phyloP scores from a whole-genome alignment of 1,140 invertebrate genomes.

The Yoshiicerus persimilis region DNA sequence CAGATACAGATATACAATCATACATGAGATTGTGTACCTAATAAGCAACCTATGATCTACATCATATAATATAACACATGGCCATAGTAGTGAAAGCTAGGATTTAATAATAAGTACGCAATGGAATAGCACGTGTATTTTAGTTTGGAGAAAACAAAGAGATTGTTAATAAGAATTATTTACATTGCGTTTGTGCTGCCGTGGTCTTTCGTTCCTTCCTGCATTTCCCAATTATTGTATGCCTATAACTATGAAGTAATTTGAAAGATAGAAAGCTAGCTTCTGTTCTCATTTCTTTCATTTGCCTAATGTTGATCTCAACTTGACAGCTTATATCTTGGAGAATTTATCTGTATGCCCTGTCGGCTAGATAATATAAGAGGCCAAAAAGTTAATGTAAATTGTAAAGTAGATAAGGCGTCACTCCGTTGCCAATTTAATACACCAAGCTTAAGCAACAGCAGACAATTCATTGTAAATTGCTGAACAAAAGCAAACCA shows the following conservation, averaged over 20 bases:
- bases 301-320: not conserved
- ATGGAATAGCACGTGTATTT: not conserved
- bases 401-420: too few species aligned
- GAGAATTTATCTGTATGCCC: too few species aligned
- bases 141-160: not conserved
- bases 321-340: not conserved
- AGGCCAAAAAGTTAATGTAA: too few species aligned
- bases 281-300: not conserved
- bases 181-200: not conserved
- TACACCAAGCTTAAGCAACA: not conserved
- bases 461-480: not conserved
- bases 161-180: not conserved
- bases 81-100: not conserved
- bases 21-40: too few species aligned
- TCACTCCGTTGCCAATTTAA: too few species aligned
- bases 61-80: too few species aligned
- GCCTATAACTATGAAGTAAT: not conserved
- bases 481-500: not conserved
- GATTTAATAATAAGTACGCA: not conserved
- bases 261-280: not conserved
- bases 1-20: too few species aligned
- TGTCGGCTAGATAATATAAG: too few species aligned
- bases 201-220: not conserved
- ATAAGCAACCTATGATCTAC: too few species aligned
- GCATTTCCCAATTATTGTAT: not conserved